These are phyloP conservation scores for Chiloscyllium punctatum DNA, from an alignment of 2,797 vertebrate genomes.

Conservation along the genomic window DNA sequence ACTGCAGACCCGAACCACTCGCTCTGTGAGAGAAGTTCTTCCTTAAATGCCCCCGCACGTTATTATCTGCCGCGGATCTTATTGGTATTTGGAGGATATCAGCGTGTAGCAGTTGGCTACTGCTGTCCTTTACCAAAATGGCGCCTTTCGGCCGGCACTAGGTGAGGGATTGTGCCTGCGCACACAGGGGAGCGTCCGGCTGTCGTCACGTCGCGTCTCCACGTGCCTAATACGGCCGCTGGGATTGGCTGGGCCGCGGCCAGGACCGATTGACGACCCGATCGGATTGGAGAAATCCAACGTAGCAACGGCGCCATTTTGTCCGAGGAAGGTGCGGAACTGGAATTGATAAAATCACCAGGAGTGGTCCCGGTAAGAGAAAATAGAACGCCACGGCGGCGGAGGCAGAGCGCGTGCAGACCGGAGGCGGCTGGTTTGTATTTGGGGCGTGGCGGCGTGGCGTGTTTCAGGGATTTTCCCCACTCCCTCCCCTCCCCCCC, in stretches of 20 bases:
- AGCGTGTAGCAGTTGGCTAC: too few relatives aligned
- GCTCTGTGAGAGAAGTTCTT: too few relatives aligned
- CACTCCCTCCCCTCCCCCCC: too few relatives aligned
- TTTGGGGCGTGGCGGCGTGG: background rate
- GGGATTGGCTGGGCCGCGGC: constrained; percentile 51
- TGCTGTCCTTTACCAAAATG: background rate
- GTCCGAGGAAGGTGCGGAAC: background rate
- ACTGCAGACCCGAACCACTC: too few relatives aligned
- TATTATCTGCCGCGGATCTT: too few relatives aligned
- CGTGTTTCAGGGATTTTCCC: background rate
- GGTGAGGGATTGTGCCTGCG: background rate
- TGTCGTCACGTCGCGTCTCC: background rate
- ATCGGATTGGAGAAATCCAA: constrained; percentile 57
- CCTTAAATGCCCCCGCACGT: too few relatives aligned
- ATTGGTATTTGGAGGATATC: too few relatives aligned
- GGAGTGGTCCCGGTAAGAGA: background rate
- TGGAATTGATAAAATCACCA: background rate
- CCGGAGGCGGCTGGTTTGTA: background rate
- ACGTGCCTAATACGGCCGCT: constrained; percentile 63
- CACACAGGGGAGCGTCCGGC: rapidly evolving
- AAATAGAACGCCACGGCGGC: background rate
- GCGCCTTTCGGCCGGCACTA: background rate
- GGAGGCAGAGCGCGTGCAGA: too few relatives aligned
- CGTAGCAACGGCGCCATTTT: constrained; percentile 52
- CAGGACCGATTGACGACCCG: constrained; percentile 47